Base-by-base conservation (phyloP, 1,140 invertebrate genomes). In the Plutomurus gul region DNA sequence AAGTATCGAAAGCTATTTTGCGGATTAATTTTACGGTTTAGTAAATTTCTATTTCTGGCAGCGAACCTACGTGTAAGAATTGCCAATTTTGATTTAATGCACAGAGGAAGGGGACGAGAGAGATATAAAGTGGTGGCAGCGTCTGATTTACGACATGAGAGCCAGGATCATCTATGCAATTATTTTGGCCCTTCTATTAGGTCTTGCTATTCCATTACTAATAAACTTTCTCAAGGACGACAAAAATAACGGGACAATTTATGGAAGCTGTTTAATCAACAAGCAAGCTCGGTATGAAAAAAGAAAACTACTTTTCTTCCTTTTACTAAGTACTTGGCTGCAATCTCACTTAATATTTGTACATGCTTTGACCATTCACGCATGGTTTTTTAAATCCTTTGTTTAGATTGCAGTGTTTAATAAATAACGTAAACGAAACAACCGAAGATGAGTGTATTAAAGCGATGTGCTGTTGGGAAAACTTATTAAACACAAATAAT, bases 221-320 rank as follows among this genome's bases (percentile, higher is more conserved):
- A 65, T 82, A 36, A 74, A 76, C 51, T 70, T 72, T 25, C 11
- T 39, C 22, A 37, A 49, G 4, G 16, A n/a, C 4, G 18, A 51
- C n/a, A 47, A n/a, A 47, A 20, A 11, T 8, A 1, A 37, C 1
- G 33, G 30, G 3, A 18, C 46, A 70, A 82, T 79, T 40, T 79
- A 78, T 65, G 81, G 81, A 47, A 82, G 81, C 51, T 82, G 81
- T 70, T 46, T 82, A 20, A 77, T 82, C 30, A 74, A 82, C 37
- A 33, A 56, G n/a, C 33, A 77, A 27, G 60, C 56, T 20, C 77
- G 78, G 80, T 81, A 78, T 46, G 46, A 3, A n/a, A n/a, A n/a
- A n/a, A n/a, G n/a, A n/a, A n/a, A 56, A 56, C 22, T 46, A 7
- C 8, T 56, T 56, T 56, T 56, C 49, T 56, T 22, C 18, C 49